These are phyloP conservation scores for Ophion ventricosus DNA, from an alignment of 2,888 invertebrate species.

Conservation along the genomic window DNA sequence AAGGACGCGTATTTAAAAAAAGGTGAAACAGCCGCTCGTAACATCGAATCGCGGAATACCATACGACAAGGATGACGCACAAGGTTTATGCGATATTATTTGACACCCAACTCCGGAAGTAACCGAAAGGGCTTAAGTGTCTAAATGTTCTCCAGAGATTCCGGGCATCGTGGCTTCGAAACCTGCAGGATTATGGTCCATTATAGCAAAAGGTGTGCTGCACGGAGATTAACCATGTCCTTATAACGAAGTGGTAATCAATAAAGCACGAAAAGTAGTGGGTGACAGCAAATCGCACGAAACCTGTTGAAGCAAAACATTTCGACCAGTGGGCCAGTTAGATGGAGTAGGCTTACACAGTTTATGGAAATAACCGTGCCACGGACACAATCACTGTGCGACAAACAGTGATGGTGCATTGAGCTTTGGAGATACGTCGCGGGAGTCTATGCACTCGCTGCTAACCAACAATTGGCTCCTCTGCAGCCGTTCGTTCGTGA, in stretches of 20 bases:
- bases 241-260: neutral
- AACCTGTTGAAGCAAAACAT: slow-evolving; percentile 6
- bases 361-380: slow-evolving; percentile 25
- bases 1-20: slow-evolving; percentile 24
- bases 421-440: neutral
- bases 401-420: neutral
- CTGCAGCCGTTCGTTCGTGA: neutral
- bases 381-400: neutral
- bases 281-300: neutral
- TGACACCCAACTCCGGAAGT: neutral
- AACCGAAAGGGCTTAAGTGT: neutral
- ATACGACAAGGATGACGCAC: neutral
- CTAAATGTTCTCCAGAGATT: neutral
- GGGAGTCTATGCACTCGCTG: neutral
- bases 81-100: neutral
- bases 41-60: neutral
- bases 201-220: neutral
- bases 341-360: neutral
- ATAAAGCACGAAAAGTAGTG: neutral
- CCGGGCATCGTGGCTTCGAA: neutral
- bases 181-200: neutral
- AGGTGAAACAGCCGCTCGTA: neutral
- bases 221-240: neutral
- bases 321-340: neutral
- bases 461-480: neutral